Evolutionary conservation across 2,113 vertebrate genomes (phyloP).

Genomic region (Daboia siamensis): DNA sequence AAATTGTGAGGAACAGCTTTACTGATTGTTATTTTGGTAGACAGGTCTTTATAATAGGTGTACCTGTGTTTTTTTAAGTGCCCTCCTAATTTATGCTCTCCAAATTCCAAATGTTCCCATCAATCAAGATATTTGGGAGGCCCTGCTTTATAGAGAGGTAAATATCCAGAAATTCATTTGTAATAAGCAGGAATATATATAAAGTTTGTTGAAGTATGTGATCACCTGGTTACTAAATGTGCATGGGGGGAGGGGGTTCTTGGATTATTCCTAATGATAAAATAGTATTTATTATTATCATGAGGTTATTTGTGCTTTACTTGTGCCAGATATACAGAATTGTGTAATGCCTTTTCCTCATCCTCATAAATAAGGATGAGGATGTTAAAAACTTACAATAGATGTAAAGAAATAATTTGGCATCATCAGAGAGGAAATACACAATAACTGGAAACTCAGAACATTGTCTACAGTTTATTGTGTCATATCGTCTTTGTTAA

Average conservation of each 20-base stretch:
- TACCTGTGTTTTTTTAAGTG: background rate
- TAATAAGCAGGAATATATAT: background rate
- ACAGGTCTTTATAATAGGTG: background rate
- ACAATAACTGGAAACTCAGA: constrained; percentile 37
- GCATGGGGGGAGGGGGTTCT: background rate
- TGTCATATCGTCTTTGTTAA: constrained; percentile 42
- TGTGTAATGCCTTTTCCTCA: background rate
- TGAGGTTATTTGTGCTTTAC: constrained; percentile 18
- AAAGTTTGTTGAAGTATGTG: constrained; percentile 13
- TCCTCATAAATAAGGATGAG: constrained; percentile 29
- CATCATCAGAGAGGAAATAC: background rate
- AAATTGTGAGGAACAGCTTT: background rate
- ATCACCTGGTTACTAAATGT: constrained; percentile 15
- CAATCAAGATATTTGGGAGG: background rate
- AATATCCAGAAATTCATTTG: background rate
- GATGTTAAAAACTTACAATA: constrained; percentile 33
- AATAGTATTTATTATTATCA: background rate
- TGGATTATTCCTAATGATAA: constrained; percentile 11
- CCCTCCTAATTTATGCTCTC: background rate
- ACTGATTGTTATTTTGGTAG: background rate
- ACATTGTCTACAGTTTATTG: constrained; percentile 32
- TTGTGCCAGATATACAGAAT: constrained; percentile 22
- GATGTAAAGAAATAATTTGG: constrained; percentile 27
- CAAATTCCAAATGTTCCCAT: background rate
- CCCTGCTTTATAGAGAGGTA: background rate